Base-by-base conservation (phyloP, 2,797 vertebrate species). In the Scyliorhinus canicula region DNA sequence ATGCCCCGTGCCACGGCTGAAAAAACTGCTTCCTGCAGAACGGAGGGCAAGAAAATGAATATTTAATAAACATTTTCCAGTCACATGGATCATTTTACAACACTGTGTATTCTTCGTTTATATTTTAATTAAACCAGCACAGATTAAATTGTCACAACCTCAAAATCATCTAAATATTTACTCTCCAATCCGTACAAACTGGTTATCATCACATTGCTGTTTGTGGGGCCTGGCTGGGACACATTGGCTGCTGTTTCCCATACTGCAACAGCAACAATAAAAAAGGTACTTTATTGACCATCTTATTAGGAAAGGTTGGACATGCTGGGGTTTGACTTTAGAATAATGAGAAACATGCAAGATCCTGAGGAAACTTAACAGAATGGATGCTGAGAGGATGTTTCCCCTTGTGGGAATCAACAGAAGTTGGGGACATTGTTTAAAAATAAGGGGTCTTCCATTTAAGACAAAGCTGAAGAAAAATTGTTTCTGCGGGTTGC, bases 1-100 rank as follows among this genome's bases (percentile, higher is more conserved):
- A 99, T 99, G 96, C 97, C 98, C 97, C 98, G 99, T 95, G 98
- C 99, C 96, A 99, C 98, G 65, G 96, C 97, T 95, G 98, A 98
- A 96, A 99, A 99, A 2, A 99, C 98, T 0, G 98, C 97, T 95
- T 99, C 99, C 99, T 99, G 96, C 86, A 95, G 95, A 69, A 28
- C 69, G 67, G 95, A 96, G 19, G 11, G 40, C 21, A 21, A 63
- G 57, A 28, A 91, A 91, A 65, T 65, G 21, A 35, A 65, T 26
- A 65, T 65, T 44, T n/a, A 88, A 52, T 47, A 21, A 82, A 82
- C 6, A 47, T 47, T 57, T 88, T n/a, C 12, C 16, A 16, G 55
- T 12, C 31, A 60, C 31, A 4, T 60, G 52, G 31, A 88, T 60
- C 55, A n/a, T 88, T 57, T 88, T n/a, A 8, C 8, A 86, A 88